Conservation (phyloP, 2,797 vertebrate genomes). For the Setipinna tenuifilis region DNA sequence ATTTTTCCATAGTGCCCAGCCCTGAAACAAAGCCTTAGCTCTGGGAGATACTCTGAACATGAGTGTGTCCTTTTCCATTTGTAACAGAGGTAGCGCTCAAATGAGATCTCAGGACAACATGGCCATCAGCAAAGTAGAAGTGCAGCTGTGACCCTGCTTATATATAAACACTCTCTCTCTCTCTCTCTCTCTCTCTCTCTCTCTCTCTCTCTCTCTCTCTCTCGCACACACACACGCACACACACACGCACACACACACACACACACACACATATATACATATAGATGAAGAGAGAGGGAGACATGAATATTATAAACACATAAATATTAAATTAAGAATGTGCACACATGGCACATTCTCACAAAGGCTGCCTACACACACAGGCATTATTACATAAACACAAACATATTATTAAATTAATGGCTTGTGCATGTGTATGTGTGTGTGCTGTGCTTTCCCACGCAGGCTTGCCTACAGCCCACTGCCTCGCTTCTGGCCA, state of each 20-base stretch:
- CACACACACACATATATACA: slow-evolving; percentile 17
- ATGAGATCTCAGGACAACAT: not conserved
- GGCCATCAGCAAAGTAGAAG: not conserved
- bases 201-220: too few relatives aligned
- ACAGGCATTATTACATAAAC: slow-evolving; percentile 16
- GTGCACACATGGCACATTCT: too few relatives aligned
- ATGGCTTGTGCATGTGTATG: slow-evolving; percentile 26
- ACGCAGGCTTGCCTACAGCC: slow-evolving; percentile 27
- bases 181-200: too few relatives aligned
- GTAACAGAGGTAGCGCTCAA: not conserved
- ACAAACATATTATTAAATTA: slow-evolving; percentile 51
- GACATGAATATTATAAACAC: not conserved
- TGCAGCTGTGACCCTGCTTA: not conserved
- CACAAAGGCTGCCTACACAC: slow-evolving; percentile 18
- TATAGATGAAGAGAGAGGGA: not conserved
- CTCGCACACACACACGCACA: not conserved
- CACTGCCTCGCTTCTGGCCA: slow-evolving; percentile 35
- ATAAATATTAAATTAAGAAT: not conserved
- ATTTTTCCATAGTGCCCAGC: too few relatives aligned
- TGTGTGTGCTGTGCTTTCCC: slow-evolving; percentile 3
- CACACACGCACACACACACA: slow-evolving; percentile 26
- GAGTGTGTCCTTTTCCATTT: not conserved
- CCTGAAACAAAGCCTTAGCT: not conserved
- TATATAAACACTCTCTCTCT: not conserved
- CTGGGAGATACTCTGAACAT: not conserved